Evolutionary conservation across 2,888 invertebrate genomes (phyloP).

Genomic region (Epsilonema sp.): DNA sequence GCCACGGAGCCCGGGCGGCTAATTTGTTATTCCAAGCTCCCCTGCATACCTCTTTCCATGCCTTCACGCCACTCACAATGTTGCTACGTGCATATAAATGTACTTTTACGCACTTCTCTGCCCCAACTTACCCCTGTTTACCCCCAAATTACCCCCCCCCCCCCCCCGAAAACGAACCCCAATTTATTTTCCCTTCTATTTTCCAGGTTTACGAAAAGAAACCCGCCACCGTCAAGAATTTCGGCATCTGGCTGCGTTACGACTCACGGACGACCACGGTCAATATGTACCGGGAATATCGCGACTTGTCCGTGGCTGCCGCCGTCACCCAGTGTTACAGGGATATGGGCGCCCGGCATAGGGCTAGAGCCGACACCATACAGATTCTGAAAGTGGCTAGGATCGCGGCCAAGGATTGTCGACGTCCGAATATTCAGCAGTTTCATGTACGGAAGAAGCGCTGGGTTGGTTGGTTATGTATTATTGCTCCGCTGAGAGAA

Average conservation of each 20-base stretch:
- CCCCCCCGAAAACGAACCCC: too few species aligned
- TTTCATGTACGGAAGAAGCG: slow-evolving; percentile 74
- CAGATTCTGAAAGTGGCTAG: slow-evolving; percentile 91
- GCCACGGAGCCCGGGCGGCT: too few species aligned
- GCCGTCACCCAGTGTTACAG: slow-evolving; percentile 81
- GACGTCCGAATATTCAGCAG: slow-evolving; percentile 84
- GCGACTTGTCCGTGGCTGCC: slow-evolving; percentile 79
- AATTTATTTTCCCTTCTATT: too few species aligned
- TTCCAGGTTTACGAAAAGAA: slow-evolving; percentile 59
- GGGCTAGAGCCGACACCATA: slow-evolving; percentile 90
- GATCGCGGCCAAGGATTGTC: slow-evolving; percentile 65
- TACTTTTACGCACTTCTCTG: too few species aligned
- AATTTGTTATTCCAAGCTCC: too few species aligned
- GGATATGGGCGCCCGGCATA: slow-evolving; percentile 94
- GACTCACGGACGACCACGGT: slow-evolving; percentile 95
- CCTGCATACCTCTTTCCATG: too few species aligned
- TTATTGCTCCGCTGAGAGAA: background rate
- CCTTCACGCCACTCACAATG: too few species aligned
- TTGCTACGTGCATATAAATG: too few species aligned
- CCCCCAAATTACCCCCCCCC: too few species aligned
- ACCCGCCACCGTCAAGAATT: slow-evolving; percentile 89
- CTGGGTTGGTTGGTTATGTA: background rate
- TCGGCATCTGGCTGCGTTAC: slow-evolving; percentile 96
- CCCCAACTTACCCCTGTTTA: too few species aligned
- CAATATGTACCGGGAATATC: slow-evolving; percentile 99